Conservation (phyloP, 2,797 vertebrate genomes). For the Anguilla megastoma region DNA sequence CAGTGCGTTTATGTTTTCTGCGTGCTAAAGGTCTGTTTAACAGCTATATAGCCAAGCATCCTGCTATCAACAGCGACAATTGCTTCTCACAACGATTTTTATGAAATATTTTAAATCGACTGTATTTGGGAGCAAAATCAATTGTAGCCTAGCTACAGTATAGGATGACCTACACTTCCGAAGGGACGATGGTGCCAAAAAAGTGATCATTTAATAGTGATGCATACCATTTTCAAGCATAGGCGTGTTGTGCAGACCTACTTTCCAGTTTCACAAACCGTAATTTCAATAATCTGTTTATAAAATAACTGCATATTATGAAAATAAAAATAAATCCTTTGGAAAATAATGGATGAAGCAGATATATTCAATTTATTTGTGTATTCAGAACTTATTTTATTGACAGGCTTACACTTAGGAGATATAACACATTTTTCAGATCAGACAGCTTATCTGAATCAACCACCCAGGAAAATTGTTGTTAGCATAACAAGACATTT, state of each 20-base stretch:
- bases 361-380: not conserved
- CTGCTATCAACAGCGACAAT: not conserved
- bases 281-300: not conserved
- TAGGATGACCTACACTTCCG: not conserved
- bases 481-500: not conserved
- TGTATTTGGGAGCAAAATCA: not conserved
- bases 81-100: not conserved
- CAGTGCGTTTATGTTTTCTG: not conserved
- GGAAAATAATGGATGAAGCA: not conserved
- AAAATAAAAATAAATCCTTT: not conserved
- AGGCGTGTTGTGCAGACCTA: not conserved
- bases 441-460: not conserved
- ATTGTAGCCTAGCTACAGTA: not conserved
- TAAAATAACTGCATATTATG: not conserved
- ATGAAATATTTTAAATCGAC: not conserved
- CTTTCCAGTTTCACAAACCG: not conserved
- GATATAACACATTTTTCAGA: not conserved
- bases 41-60: not conserved
- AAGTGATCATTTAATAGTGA: not conserved
- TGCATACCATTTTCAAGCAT: not conserved
- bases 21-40: not conserved
- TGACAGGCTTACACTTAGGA: not conserved
- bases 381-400: not conserved
- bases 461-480: not conserved
- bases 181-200: not conserved